A percentile compares a stretch with the other conserved stretches of the same genome.
phyloP scores from a whole-genome alignment of 2,797 vertebrate genomes.

The Oophaga sylvatica region DNA sequence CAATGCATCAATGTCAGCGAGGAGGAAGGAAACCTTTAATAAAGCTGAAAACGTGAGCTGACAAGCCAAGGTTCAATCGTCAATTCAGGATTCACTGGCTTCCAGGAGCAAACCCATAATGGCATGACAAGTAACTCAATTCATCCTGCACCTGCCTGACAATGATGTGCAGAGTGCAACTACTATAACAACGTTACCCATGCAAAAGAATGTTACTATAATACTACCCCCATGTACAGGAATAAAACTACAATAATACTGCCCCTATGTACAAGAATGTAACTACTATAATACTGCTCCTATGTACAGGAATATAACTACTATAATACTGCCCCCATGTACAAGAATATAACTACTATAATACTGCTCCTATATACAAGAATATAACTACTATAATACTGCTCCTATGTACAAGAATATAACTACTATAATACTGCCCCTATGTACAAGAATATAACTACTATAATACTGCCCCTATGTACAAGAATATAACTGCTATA shows the following conservation, averaged over 20 bases:
- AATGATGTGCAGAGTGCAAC: not conserved
- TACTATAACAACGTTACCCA: not conserved
- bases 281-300: not conserved
- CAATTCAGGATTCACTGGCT: conserved; percentile 7
- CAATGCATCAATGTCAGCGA: conserved; percentile 2
- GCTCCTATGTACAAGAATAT: not conserved
- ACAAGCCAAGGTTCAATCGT: conserved; percentile 5
- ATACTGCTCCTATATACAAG: too few relatives aligned
- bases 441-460: conserved; percentile 10
- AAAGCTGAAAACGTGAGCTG: not conserved
- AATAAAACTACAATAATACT: conserved; percentile 16
- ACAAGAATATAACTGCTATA: conserved; percentile 11
- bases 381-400: too few relatives aligned
- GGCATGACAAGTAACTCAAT: not conserved
- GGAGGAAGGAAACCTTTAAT: conserved; percentile 20
- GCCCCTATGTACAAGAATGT: not conserved
- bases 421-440: conserved; percentile 1
- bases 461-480: not conserved
- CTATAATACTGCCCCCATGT: not conserved
- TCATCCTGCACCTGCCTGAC: not conserved
- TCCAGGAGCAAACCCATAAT: conserved; percentile 11
- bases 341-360: conserved; percentile 14
- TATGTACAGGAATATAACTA: too few relatives aligned
- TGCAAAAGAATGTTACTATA: not conserved
- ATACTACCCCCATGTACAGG: not conserved